These are phyloP conservation scores for Xerus inauris DNA, from an alignment of 2,113 vertebrate genomes.

Conservation along the genomic window DNA sequence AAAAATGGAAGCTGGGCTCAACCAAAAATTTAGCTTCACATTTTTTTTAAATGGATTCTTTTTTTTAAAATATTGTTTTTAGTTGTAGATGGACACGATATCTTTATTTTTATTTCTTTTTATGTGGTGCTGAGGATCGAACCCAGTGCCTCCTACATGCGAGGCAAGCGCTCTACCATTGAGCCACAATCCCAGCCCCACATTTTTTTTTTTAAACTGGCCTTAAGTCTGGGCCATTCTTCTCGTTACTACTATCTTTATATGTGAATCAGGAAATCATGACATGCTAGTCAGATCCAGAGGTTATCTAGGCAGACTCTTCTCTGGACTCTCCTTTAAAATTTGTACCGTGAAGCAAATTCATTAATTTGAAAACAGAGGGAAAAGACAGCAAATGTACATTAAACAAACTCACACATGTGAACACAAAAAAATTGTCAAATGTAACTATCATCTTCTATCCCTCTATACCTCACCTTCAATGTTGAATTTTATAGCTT, in stretches of 20 bases:
- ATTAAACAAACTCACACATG: not conserved
- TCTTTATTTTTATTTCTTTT: too few species aligned
- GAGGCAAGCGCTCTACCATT: too few species aligned
- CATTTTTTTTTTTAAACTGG: not conserved
- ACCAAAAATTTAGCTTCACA: not conserved
- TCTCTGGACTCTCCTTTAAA: not conserved
- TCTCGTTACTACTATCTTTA: not conserved
- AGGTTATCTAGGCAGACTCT: not conserved
- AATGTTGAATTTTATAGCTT: not conserved
- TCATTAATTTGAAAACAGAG: not conserved
- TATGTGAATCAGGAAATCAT: not conserved
- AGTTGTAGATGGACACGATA: too few species aligned
- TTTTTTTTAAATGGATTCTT: too few species aligned
- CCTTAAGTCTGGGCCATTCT: not conserved
- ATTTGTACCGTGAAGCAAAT: not conserved
- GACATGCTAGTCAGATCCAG: not conserved
- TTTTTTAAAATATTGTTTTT: too few species aligned
- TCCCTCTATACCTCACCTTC: not conserved
- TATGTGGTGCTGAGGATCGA: too few species aligned
- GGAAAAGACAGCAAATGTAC: not conserved
- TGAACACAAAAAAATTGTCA: not conserved
- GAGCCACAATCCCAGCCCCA: too few species aligned
- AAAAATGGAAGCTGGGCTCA: not conserved
- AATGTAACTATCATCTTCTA: not conserved
- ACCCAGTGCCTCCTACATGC: too few species aligned